Evolutionary conservation across 2,113 vertebrate genomes (phyloP).

Genomic region (Phrynosoma platyrhinos): DNA sequence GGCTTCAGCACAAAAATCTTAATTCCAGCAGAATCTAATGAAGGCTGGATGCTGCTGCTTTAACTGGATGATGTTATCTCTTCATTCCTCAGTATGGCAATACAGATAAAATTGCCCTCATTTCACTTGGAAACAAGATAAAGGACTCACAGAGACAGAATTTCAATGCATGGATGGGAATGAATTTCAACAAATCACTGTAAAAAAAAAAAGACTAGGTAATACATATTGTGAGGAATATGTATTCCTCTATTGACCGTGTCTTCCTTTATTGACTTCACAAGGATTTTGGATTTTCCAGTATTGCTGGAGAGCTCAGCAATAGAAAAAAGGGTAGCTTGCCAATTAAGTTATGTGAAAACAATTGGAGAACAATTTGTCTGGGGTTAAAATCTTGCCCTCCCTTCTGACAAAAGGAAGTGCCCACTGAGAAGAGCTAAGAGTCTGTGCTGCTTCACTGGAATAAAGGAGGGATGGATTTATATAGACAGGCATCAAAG

Average conservation of each 20-base stretch:
- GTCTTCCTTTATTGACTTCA: too few species aligned
- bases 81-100: conserved; percentile 59
- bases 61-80: conserved; percentile 65
- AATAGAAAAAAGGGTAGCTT: neutral
- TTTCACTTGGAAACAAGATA: conserved; percentile 72
- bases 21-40: conserved; percentile 68
- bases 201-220: conserved; percentile 13
- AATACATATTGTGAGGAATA: too few species aligned
- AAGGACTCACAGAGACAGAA: conserved; percentile 71
- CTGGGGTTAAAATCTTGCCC: neutral
- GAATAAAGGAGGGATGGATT: neutral
- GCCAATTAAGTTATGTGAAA: neutral
- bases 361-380: neutral
- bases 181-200: conserved; percentile 61
- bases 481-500: too few species aligned
- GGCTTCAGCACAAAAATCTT: conserved; percentile 59
- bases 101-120: conserved; percentile 72
- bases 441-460: neutral
- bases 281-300: conserved; percentile 21
- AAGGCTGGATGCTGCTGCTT: conserved; percentile 66
- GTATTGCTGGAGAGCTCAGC: neutral
- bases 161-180: conserved; percentile 55
- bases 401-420: neutral
- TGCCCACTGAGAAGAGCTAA: neutral
- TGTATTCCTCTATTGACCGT: too few species aligned